These are phyloP conservation scores for Erpobdella octoculata DNA, from an alignment of 2,888 invertebrate genomes.

Conservation along the genomic window DNA sequence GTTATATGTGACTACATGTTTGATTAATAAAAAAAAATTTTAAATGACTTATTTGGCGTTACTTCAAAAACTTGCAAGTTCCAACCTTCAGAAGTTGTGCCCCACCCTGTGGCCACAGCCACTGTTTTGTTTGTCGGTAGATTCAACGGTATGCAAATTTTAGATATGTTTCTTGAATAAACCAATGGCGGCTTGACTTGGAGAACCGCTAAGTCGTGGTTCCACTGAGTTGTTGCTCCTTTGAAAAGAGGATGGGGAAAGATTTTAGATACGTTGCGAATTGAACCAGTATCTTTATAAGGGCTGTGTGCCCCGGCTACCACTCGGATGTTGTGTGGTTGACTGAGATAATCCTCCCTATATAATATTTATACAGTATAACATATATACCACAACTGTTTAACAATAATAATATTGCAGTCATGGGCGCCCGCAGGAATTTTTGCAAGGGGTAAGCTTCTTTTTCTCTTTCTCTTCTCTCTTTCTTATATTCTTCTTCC, in stretches of 20 bases:
- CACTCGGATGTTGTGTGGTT: neutral
- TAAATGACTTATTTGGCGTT: neutral
- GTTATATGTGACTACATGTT: neutral
- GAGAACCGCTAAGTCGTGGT: slow-evolving; percentile 23
- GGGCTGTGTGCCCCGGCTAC: slow-evolving; percentile 17
- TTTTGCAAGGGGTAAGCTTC: too few relatives aligned
- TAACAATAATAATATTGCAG: too few relatives aligned
- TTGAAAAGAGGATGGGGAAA: slow-evolving; percentile 13
- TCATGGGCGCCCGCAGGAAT: too few relatives aligned
- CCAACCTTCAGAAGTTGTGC: slow-evolving; percentile 2
- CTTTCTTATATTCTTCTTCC: too few relatives aligned
- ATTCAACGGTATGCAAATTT: slow-evolving; percentile 6
- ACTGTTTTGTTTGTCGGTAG: neutral
- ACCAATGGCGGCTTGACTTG: neutral
- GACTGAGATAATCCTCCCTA: slow-evolving; percentile 7
- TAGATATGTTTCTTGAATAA: neutral
- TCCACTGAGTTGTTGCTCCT: slow-evolving; percentile 21
- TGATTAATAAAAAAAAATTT: neutral
- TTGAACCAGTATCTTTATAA: neutral
- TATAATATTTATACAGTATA: neutral
- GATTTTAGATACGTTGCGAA: neutral
- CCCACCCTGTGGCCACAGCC: slow-evolving; percentile 20
- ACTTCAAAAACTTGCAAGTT: neutral
- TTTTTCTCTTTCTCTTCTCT: too few relatives aligned
- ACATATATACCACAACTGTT: neutral